Evolutionary conservation across 92 coral and sea anemone species (phyloP).

Genomic region (Meandrina meandrites): DNA sequence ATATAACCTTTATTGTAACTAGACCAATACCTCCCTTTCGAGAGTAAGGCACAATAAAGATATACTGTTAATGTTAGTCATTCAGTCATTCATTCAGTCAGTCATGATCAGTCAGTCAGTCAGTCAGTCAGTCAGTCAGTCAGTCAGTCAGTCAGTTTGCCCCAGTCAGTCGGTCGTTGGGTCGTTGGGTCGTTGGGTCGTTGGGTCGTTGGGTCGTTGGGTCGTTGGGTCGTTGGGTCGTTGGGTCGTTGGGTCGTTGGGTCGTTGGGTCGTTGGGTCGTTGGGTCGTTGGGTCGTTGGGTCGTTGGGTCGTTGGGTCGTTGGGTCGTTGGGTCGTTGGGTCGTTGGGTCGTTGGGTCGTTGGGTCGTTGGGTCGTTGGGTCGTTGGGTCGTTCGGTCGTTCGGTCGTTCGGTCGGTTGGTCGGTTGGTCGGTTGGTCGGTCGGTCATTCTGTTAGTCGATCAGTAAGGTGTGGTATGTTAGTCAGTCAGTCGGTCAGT

Average conservation of each 20-base stretch:
- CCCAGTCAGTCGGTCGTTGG: neutral
- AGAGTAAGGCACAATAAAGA: too few relatives aligned
- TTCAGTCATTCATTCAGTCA: neutral
- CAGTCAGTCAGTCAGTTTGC: neutral
- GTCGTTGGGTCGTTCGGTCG: neutral
- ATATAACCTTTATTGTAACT: too few relatives aligned
- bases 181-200: neutral
- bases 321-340: neutral
- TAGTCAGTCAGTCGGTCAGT: neutral
- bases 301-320: neutral
- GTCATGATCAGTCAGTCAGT: neutral
- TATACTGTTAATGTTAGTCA: too few relatives aligned
- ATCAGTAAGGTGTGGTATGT: neutral
- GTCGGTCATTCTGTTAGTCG: neutral
- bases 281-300: neutral
- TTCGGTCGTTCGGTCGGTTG: neutral
- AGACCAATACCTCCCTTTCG: too few relatives aligned
- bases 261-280: neutral
- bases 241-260: neutral
- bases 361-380: neutral
- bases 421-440: neutral
- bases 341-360: neutral
- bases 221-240: neutral
- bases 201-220: too few relatives aligned
- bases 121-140: neutral